Conservation (phyloP, 1,140 invertebrate genomes). For the Camponotus pennsylvanicus region DNA sequence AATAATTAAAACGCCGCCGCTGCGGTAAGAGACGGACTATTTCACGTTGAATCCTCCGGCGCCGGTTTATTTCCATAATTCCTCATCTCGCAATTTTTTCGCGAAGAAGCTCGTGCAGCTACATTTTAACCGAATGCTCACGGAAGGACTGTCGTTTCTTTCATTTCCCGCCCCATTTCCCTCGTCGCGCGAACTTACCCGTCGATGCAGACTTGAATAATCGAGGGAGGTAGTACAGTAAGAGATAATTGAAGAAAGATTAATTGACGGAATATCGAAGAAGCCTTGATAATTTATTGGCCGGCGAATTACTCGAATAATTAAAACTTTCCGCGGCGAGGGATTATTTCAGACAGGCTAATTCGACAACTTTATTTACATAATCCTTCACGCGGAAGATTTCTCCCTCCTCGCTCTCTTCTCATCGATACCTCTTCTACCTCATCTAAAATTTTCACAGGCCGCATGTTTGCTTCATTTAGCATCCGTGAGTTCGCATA, state of each 20-base stretch:
- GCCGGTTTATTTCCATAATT: constrained; percentile 63
- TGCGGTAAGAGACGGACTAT: constrained; percentile 29
- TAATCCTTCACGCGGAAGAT: constrained; percentile 33
- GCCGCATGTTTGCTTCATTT: constrained; percentile 20
- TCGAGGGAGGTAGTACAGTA: constrained; percentile 17
- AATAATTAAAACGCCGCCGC: constrained; percentile 51
- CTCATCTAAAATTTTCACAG: constrained; percentile 24
- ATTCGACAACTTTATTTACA: constrained; percentile 54
- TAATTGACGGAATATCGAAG: constrained; percentile 63
- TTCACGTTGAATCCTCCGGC: constrained; percentile 25
- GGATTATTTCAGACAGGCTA: constrained; percentile 48
- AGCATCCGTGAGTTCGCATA: background rate
- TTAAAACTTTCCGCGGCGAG: constrained; percentile 46
- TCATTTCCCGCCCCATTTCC: constrained; percentile 54
- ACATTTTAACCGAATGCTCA: constrained; percentile 39
- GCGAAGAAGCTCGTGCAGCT: background rate
- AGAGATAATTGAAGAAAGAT: constrained; percentile 58
- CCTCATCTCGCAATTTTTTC: constrained; percentile 44
- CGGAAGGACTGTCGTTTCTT: constrained; percentile 45
- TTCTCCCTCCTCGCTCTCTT: background rate
- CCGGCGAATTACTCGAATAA: constrained; percentile 48
- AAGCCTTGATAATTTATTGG: constrained; percentile 61
- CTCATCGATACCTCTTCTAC: too few species aligned
- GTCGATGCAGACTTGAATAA: constrained; percentile 28
- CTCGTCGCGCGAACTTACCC: background rate